Conservation (phyloP, 2,113 vertebrate species). For the Hippocampus abdominalis region DNA sequence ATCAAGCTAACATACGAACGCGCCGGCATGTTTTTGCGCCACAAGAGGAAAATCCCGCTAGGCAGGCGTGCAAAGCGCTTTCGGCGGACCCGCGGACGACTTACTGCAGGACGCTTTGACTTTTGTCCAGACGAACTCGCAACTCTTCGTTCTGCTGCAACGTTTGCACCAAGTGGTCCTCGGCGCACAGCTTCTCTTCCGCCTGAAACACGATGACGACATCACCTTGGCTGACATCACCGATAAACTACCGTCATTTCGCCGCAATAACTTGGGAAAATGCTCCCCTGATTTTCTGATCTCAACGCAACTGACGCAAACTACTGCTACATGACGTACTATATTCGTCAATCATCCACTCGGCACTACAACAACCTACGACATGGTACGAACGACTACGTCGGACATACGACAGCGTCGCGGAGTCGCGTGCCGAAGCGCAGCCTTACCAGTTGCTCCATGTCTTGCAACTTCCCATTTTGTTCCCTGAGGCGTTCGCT, state of each 20-base stretch:
- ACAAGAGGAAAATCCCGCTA: too few relatives aligned
- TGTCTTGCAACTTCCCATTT: conserved; percentile 78
- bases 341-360: too few relatives aligned
- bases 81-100: conserved; percentile 7
- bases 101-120: conserved; percentile 77
- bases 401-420: background rate
- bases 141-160: conserved; percentile 90
- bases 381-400: too few relatives aligned
- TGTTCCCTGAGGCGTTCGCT: conserved; percentile 79
- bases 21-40: background rate
- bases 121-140: conserved; percentile 76
- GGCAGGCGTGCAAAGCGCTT: too few relatives aligned
- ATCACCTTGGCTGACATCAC: background rate
- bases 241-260: too few relatives aligned
- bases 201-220: conserved; percentile 56
- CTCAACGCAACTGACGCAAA: too few relatives aligned
- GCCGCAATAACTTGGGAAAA: too few relatives aligned
- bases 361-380: too few relatives aligned
- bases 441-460: conserved; percentile 75
- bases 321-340: too few relatives aligned
- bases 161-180: conserved; percentile 78
- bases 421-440: background rate
- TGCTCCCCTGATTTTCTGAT: too few relatives aligned
- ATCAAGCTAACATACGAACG: background rate
- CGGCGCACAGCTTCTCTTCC: conserved; percentile 80